Conservation (phyloP, 30 jellyfish, hydroid and myxozoan species). For the Mastigias papua region DNA sequence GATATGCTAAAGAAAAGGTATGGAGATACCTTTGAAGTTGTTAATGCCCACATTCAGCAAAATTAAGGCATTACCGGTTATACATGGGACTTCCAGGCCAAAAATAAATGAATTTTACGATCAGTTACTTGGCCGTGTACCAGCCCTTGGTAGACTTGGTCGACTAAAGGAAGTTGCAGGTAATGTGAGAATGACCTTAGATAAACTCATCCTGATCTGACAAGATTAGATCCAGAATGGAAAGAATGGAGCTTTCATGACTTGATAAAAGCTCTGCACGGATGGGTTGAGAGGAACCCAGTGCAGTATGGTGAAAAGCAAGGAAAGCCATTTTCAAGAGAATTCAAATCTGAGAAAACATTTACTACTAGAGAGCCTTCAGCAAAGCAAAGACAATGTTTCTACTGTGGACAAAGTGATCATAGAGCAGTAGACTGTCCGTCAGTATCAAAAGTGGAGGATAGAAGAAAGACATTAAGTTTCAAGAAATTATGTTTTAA, state of each 20-base stretch:
- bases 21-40: constrained; percentile 65
- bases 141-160: constrained; percentile 65
- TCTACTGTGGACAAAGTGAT: constrained; percentile 56
- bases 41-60: constrained; percentile 70
- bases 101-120: constrained; percentile 73
- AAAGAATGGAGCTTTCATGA: constrained; percentile 69
- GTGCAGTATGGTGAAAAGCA: constrained; percentile 60
- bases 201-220: constrained; percentile 64
- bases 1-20: constrained; percentile 34
- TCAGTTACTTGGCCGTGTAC: constrained; percentile 57
- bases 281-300: constrained; percentile 63
- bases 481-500: constrained; percentile 60
- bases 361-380: constrained; percentile 40
- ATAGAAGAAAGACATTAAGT: constrained; percentile 35
- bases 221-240: constrained; percentile 62
- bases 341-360: constrained; percentile 45
- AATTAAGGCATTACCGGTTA: constrained; percentile 59
- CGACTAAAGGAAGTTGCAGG: constrained; percentile 50
- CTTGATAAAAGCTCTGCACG: constrained; percentile 51
- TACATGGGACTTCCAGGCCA: constrained; percentile 31
- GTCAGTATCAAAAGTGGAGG: constrained; percentile 23
- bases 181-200: too few relatives aligned
- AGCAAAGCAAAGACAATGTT: constrained; percentile 27
- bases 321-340: constrained; percentile 19
- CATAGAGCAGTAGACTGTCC: constrained; percentile 69